Conservation (phyloP, 2,888 invertebrate species). For the Melitaea athalia region DNA sequence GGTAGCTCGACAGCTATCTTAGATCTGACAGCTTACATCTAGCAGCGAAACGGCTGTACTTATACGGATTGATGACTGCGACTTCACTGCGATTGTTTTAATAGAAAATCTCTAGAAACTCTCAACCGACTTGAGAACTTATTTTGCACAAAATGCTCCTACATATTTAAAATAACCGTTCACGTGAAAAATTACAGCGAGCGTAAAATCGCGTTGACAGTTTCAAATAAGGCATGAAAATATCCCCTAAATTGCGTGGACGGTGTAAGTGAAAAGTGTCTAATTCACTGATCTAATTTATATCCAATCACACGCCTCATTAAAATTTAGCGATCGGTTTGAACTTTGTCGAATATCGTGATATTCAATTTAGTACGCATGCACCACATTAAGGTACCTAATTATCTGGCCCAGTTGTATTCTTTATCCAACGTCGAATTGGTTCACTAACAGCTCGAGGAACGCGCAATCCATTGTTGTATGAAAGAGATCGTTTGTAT, state of each 20-base stretch:
- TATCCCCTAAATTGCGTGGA: conserved; percentile 24
- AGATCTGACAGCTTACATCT: conserved; percentile 27
- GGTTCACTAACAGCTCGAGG: conserved; percentile 39
- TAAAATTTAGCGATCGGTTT: conserved; percentile 30
- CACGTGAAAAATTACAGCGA: conserved; percentile 11
- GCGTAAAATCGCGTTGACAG: conserved; percentile 26
- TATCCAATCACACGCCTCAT: conserved; percentile 31
- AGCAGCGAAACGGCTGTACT: conserved; percentile 16
- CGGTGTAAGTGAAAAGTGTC: conserved; percentile 12
- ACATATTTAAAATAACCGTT: conserved; percentile 13
- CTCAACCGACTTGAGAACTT: conserved; percentile 17
- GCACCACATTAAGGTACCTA: conserved; percentile 39
- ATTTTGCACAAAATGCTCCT: neutral
- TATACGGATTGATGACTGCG: conserved; percentile 14
- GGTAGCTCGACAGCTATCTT: conserved; percentile 28
- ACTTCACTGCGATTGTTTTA: conserved; percentile 21
- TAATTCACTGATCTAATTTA: conserved; percentile 24
- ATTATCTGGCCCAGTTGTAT: conserved; percentile 40
- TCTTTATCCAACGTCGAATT: conserved; percentile 36
- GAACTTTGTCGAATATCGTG: conserved; percentile 27
- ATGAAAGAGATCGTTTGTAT: conserved; percentile 61
- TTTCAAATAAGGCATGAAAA: conserved; percentile 27
- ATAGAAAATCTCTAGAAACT: conserved; percentile 1
- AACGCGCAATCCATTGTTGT: conserved; percentile 57
- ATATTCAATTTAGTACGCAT: conserved; percentile 23